These are phyloP conservation scores for Coturnix japonica DNA, from an alignment of 2,113 vertebrate genomes.

Conservation along the genomic window DNA sequence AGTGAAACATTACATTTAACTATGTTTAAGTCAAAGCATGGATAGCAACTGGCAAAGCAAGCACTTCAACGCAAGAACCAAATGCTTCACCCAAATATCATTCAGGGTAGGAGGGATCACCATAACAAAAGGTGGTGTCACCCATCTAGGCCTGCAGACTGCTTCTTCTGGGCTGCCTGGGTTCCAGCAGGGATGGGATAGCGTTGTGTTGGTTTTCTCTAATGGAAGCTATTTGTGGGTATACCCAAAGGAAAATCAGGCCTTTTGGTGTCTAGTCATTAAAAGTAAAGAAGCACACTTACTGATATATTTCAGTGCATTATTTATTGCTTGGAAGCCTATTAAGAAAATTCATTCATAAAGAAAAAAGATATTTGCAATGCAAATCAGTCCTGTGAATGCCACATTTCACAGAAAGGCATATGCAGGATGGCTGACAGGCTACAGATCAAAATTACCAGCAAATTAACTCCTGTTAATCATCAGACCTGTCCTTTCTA, in stretches of 20 bases:
- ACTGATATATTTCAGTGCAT: neutral
- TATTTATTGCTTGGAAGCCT: neutral
- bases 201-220: accelerated
- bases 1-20: accelerated
- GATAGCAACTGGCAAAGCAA: accelerated
- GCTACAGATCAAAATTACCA: neutral
- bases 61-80: accelerated
- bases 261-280: neutral
- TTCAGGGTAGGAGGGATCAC: accelerated
- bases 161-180: neutral
- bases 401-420: neutral
- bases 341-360: slow-evolving; percentile 1
- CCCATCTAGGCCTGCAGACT: accelerated
- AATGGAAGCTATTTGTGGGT: accelerated
- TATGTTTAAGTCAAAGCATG: accelerated
- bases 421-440: neutral
- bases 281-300: neutral
- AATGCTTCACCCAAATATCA: accelerated
- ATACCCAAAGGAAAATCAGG: neutral
- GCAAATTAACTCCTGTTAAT: slow-evolving; percentile 24
- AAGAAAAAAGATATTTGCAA: neutral
- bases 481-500: neutral
- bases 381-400: neutral
- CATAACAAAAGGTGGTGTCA: accelerated
- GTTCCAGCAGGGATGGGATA: neutral